phyloP scores from a whole-genome alignment of 2,888 invertebrate species.

The Ecdyonurus torrentis region DNA sequence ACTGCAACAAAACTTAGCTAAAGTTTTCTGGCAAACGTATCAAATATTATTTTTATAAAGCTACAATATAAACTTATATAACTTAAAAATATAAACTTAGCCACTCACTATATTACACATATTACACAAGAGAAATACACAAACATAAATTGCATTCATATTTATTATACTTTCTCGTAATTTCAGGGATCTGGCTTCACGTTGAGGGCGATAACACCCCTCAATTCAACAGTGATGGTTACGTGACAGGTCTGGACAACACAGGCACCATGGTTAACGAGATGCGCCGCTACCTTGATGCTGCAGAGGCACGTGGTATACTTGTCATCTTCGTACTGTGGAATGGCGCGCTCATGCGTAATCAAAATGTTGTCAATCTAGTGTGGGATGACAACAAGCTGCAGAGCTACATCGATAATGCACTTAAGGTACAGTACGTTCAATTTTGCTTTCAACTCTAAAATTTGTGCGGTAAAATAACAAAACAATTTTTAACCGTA shows the following conservation, averaged over 20 bases:
- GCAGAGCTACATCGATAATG: conserved; percentile 18
- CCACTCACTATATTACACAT: too few species aligned
- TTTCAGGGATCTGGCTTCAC: conserved; percentile 21
- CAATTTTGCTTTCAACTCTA: too few species aligned
- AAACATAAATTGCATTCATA: too few species aligned
- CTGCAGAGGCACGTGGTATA: conserved; percentile 16
- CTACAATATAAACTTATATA: too few species aligned
- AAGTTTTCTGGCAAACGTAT: too few species aligned
- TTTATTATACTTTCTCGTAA: too few species aligned
- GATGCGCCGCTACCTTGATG: conserved; percentile 16
- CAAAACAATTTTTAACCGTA: too few species aligned
- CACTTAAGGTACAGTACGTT: conserved; percentile 14
- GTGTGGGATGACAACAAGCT: conserved; percentile 18
- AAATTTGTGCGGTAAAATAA: neutral
- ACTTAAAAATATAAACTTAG: too few species aligned
- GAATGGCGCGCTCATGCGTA: conserved; percentile 19
- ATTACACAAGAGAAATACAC: too few species aligned
- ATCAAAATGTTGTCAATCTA: conserved; percentile 16
- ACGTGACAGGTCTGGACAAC: conserved; percentile 15
- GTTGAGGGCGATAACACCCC: conserved; percentile 19
- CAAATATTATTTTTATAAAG: too few species aligned
- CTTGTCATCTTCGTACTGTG: conserved; percentile 18
- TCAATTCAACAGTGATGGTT: conserved; percentile 16
- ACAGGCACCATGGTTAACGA: conserved; percentile 17
- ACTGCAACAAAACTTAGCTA: too few species aligned